These are phyloP conservation scores for Ferrisia virgata DNA, from an alignment of 2,888 invertebrate species.

Conservation along the genomic window DNA sequence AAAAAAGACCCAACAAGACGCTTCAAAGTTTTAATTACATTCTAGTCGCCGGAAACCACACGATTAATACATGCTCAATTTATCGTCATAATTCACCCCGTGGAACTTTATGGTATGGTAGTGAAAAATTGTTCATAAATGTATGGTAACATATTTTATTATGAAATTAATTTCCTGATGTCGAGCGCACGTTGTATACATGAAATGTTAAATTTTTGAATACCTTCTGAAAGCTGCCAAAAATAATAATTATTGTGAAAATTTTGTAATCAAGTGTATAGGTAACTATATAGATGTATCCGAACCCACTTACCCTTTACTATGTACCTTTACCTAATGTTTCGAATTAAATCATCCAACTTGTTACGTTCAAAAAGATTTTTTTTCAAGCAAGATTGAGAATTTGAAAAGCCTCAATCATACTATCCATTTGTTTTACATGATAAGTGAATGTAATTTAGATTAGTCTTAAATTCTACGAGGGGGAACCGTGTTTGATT, in stretches of 20 bases:
- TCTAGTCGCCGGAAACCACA: not conserved
- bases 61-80: constrained; percentile 6
- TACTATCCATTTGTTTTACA: not conserved
- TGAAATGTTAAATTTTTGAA: not conserved
- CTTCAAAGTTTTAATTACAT: not conserved
- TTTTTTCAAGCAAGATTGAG: not conserved
- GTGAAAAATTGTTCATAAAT: not conserved
- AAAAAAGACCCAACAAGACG: not conserved
- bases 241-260: not conserved
- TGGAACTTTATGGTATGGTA: not conserved
- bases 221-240: not conserved
- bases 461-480: not conserved
- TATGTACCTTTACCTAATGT: not conserved
- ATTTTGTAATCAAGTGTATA: not conserved
- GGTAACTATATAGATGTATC: too few relatives aligned
- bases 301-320: not conserved
- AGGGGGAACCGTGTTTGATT: too few relatives aligned
- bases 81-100: not conserved
- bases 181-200: not conserved
- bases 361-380: too few relatives aligned
- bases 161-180: not conserved
- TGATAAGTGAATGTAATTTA: not conserved
- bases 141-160: not conserved
- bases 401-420: not conserved
- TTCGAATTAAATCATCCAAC: too few relatives aligned